phyloP scores from a whole-genome alignment of 92 coral and sea anemone genomes.

The Meandrina meandrites region DNA sequence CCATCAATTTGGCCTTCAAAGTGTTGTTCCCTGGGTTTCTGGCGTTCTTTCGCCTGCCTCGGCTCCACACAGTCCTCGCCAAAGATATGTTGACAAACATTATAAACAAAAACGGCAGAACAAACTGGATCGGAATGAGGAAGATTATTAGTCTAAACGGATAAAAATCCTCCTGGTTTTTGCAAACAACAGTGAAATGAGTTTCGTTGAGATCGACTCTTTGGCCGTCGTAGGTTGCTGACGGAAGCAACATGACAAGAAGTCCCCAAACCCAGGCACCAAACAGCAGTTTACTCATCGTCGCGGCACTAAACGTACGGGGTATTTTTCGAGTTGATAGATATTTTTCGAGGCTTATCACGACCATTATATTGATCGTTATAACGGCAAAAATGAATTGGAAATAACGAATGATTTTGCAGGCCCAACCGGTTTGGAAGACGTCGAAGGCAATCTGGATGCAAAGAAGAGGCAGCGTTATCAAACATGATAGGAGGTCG shows the following conservation, averaged over 20 bases:
- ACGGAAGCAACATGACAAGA: not conserved
- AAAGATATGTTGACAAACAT: no score
- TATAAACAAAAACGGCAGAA: no score
- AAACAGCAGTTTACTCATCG: not conserved
- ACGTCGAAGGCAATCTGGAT: not conserved
- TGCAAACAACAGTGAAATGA: slow-evolving; percentile 2
- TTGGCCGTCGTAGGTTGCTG: not conserved
- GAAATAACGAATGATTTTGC: slow-evolving; percentile 3
- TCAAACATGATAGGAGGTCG: not conserved
- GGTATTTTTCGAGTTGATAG: not conserved
- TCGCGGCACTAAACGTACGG: no score
- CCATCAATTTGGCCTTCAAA: no score
- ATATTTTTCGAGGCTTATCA: slow-evolving; percentile 14
- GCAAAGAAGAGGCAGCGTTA: not conserved
- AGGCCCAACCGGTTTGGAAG: slow-evolving; percentile 17
- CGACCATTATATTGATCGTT: slow-evolving; percentile 11
- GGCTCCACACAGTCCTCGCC: no score
- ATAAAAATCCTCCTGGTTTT: no score
- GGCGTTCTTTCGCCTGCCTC: no score
- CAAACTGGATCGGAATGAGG: no score
- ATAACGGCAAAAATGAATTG: not conserved
- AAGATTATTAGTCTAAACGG: no score
- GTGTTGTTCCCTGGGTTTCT: no score
- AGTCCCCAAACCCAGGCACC: slow-evolving; percentile 6
- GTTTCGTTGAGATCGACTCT: not conserved